Evolutionary conservation across 2,797 vertebrate species (phyloP).

Genomic region (Oreortyx pictus): DNA sequence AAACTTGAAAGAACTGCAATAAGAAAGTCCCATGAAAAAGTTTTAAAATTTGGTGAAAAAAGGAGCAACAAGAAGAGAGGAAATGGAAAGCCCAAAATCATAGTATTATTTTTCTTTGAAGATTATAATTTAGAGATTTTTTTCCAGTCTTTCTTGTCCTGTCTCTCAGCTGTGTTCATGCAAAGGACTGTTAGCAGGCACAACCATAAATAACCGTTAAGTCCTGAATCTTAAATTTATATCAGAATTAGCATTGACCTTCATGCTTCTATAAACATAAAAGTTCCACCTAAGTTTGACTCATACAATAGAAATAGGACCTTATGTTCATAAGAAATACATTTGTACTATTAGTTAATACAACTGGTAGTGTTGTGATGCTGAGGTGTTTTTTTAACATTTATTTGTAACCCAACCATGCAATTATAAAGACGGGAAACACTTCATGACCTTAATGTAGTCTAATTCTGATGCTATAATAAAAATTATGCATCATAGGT

Average conservation of each 20-base stretch:
- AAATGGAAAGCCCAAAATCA: background rate
- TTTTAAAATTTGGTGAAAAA: background rate
- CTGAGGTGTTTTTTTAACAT: background rate
- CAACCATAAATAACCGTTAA: background rate
- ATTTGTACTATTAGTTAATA: background rate
- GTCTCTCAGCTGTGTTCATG: background rate
- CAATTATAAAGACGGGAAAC: background rate
- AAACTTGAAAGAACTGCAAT: background rate
- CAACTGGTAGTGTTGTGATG: background rate
- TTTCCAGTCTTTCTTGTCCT: background rate
- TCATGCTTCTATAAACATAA: background rate
- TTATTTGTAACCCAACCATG: background rate
- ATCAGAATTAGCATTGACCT: background rate
- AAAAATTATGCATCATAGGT: background rate
- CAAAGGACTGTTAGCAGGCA: background rate
- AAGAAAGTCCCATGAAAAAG: background rate
- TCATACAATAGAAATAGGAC: background rate
- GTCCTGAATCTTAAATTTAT: fast-evolving
- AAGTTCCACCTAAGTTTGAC: background rate
- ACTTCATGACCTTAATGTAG: background rate
- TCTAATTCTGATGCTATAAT: background rate
- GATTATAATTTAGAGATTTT: background rate
- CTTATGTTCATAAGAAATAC: background rate
- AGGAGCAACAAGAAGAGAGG: background rate
- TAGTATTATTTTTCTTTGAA: background rate